Conservation (phyloP, 2,888 invertebrate species). For the Hoplodrina ambigua region DNA sequence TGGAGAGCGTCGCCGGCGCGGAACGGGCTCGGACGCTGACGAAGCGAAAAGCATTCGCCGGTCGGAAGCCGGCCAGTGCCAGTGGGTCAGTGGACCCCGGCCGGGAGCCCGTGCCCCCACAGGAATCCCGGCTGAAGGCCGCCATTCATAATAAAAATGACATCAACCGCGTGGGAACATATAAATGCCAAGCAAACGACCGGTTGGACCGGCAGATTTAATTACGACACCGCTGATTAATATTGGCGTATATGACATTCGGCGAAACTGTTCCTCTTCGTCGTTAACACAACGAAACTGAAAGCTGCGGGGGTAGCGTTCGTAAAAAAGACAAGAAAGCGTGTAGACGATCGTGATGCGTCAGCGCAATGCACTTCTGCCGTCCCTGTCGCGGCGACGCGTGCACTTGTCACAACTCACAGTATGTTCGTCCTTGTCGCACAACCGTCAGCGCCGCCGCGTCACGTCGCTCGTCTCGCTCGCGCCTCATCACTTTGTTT, state of each 20-base stretch:
- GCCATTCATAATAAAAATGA: conserved; percentile 87
- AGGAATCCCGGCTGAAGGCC: conserved; percentile 78
- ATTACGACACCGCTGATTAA: conserved; percentile 82
- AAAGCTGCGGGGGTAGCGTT: conserved; percentile 80
- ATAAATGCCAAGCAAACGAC: conserved; percentile 84
- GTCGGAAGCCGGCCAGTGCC: conserved; percentile 74
- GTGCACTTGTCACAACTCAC: conserved; percentile 79
- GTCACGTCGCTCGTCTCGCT: conserved; percentile 60
- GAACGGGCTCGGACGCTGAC: conserved; percentile 78
- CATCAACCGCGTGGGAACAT: conserved; percentile 89
- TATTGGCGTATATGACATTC: conserved; percentile 81
- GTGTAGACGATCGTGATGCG: conserved; percentile 85
- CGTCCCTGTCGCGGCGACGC: conserved; percentile 74
- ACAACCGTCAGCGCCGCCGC: conserved; percentile 25
- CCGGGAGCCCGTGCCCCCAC: conserved; percentile 68
- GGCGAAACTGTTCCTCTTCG: conserved; percentile 69
- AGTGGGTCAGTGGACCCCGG: conserved; percentile 84
- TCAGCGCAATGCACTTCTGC: conserved; percentile 86
- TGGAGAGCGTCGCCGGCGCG: conserved; percentile 66
- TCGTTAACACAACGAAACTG: conserved; percentile 79
- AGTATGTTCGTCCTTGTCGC: conserved; percentile 67
- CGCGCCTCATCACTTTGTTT: conserved; percentile 73
- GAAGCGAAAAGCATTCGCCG: conserved; percentile 80
- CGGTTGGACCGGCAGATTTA: conserved; percentile 85
- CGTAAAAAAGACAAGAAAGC: conserved; percentile 82